Conservation (phyloP, 2,888 invertebrate genomes). For the Eupithecia centaureata region DNA sequence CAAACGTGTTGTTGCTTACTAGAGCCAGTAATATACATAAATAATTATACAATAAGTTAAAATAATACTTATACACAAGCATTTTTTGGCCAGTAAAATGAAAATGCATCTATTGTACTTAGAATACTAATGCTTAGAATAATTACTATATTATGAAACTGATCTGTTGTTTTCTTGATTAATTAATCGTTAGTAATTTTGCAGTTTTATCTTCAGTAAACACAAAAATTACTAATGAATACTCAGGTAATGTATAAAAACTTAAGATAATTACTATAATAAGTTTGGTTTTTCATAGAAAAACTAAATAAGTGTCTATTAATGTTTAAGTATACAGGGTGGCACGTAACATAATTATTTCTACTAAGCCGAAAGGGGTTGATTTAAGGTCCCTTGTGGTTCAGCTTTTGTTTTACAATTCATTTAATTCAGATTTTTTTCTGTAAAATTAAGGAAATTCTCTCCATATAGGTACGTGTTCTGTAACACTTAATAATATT, state of each 20-base stretch:
- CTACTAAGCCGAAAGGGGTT: no score
- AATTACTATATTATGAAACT: constrained; percentile 26
- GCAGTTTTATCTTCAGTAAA: background rate
- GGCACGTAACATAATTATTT: no score
- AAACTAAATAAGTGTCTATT: background rate
- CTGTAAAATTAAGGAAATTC: no score
- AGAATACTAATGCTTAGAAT: constrained; percentile 35
- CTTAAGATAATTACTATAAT: background rate
- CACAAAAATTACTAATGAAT: constrained; percentile 1
- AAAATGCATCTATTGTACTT: constrained; percentile 52
- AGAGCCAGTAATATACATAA: constrained; percentile 26
- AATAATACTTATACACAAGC: constrained; percentile 47
- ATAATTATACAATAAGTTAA: constrained; percentile 14
- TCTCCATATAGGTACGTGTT: no score
- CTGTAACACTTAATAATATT: no score
- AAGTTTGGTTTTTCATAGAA: constrained; percentile 10
- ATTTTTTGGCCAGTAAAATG: constrained; percentile 71
- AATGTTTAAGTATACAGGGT: background rate
- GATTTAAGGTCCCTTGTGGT: no score
- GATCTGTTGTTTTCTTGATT: background rate
- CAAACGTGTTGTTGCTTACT: constrained; percentile 14
- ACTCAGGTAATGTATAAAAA: background rate
- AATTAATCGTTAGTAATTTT: background rate
- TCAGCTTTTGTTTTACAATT: no score
- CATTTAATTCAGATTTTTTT: no score